Evolutionary conservation across 2,797 vertebrate species (phyloP), one percentile per base, ranked within the genome.

Genomic region (Acanthurus lineatus): DNA sequence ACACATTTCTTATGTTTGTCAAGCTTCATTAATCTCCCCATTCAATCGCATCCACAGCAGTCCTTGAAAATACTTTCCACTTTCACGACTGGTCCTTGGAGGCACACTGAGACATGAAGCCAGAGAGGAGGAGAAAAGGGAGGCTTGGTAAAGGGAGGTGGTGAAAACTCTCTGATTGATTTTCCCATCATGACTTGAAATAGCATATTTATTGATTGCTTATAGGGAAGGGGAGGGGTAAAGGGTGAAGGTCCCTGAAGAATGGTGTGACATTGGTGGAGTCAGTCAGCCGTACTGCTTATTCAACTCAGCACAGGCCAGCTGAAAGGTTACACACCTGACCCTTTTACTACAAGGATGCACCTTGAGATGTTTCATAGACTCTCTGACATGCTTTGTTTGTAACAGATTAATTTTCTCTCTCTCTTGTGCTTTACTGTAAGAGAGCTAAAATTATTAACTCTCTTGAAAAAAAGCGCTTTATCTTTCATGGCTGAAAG

Each of bases 151-250:
- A 62, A 49, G 62, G 71, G 44, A 71, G 71, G 63, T 35, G 69
- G 12, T 56, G 60, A 91, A 88, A 88, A 48, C 20, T 70, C 45
- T 35, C 69, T 61, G 67, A 94, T 93, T 94, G 91, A 94, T 96
- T 95, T 95, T 95, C 69, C 88, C 91, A 92, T 91, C 83, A 92
- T 69, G 40, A 73, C 85, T 92, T 93, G 86, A 95, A 96, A 93
- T 85, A 90, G 64, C 57, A 91, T 93, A 95, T 94, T 91, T 94
- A 95, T 93, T 92, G 93, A 94, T 94, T 92, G 72, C 79, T 83
- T 92, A 84, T 91, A 83, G 67, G 87, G 78, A 51, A 74, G 15
- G 14, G 74, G 66, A 58, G 65, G 69, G 60, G 74, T 82, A 69
- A 79, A 68, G 83, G 72, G 72, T 86, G 77, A 85, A 76, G 80